Base-by-base conservation (phyloP, 2,888 invertebrate species). In the Periphyllus acericola region DNA sequence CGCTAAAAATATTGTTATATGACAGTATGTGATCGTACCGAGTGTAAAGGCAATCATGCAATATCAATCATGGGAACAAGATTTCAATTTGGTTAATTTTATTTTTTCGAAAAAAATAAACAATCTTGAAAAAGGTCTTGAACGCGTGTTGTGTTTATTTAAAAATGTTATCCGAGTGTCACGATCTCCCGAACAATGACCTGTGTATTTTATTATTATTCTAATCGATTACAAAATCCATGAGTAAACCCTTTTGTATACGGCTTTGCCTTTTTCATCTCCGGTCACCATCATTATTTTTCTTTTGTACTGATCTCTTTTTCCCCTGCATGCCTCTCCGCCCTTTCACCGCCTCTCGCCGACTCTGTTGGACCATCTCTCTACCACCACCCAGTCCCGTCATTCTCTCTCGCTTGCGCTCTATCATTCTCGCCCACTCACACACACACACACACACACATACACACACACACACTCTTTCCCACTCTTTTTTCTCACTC, bases 261-360 rank as follows among this genome's bases (percentile, higher is more conserved):
- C 32, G 76, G 66, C 68, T 78, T 68, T 78, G 84, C 76, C 46
- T 52, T 85, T 85, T 85, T 85, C 84, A 85, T 85, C 84, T 78
- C 84, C 76, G 76, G 84, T 85, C 84, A 85, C 84, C 68, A 78
- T 85, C 68, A 78, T 76, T 85, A 78, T 85, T 85, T 85, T 85
- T 52, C 60, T 85, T 85, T 85, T 85, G 76, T 85, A 85, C 76
- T 68, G 66, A 85, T 85, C 46, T 68, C 60, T 75, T 83, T 83
- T 74, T 55, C 29, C n/a, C n/a, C n/a, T 74, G 8, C 40, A 19
- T 11, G 1, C 32, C 55, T 1, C 25, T 40, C 14, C 25, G 5
- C 25, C 29, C 21, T 40, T 66, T 66, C 40, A 14, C 21, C 40
- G 29, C 5, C 29, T 40, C 66, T 66, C 11, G 29, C 68, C 5